Evolutionary conservation across 1,140 invertebrate genomes (phyloP).

Genomic region (Campodea augens): DNA sequence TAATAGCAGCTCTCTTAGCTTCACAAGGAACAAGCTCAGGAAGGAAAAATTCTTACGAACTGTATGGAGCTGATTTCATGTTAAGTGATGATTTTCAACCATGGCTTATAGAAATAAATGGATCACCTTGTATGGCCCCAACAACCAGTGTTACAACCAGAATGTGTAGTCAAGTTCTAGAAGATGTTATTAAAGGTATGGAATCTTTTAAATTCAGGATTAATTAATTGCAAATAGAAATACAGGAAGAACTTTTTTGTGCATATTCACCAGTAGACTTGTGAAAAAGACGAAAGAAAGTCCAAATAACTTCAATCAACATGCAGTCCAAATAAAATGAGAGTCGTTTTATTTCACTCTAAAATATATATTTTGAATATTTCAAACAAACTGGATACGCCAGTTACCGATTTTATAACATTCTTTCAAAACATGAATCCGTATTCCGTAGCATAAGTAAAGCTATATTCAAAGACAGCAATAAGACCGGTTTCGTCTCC

Average conservation of each 20-base stretch:
- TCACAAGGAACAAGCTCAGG: slow-evolving; percentile 64
- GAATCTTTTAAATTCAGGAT: no score
- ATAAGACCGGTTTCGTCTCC: no score
- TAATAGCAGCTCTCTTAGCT: slow-evolving; percentile 66
- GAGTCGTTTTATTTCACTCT: not conserved
- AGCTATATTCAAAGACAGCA: no score
- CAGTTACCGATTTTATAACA: no score
- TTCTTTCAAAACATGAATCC: no score
- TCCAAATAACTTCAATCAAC: no score
- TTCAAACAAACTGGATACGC: no score
- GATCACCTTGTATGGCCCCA: slow-evolving; percentile 71
- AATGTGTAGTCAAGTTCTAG: slow-evolving; percentile 66
- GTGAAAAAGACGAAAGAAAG: no score
- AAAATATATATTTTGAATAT: not conserved
- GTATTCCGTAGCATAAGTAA: no score
- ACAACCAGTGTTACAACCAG: slow-evolving; percentile 72
- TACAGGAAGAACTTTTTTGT: not conserved
- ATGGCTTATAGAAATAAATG: slow-evolving; percentile 90
- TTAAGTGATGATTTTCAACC: slow-evolving; percentile 66
- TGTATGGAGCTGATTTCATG: slow-evolving; percentile 90
- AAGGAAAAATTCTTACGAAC: slow-evolving; percentile 71
- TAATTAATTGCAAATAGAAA: no score
- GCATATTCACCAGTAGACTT: not conserved
- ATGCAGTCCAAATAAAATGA: no score
- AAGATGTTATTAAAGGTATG: slow-evolving; percentile 81